A percentile compares a stretch with the other conserved stretches of the same genome.
Evolutionary conservation across 2,113 vertebrate species (phyloP).

Genomic region (Rhegmatorhina hoffmannsi): DNA sequence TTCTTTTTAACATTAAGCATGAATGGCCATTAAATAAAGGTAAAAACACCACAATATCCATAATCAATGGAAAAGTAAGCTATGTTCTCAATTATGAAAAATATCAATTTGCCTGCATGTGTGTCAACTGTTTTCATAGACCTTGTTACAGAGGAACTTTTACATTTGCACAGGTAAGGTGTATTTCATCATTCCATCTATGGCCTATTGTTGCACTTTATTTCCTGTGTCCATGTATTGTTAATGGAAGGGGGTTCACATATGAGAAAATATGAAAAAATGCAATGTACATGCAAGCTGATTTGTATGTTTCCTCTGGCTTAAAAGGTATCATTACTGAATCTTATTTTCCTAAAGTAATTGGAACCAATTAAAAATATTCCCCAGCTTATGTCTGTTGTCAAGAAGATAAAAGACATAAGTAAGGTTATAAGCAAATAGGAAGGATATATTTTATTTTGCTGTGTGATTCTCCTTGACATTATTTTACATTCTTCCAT

Average conservation of each 20-base stretch:
- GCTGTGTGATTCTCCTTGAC: not conserved
- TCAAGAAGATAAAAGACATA: not conserved
- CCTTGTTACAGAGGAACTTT: not conserved
- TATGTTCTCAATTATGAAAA: not conserved
- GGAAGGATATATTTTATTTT: not conserved
- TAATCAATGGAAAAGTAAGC: not conserved
- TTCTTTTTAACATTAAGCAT: not conserved
- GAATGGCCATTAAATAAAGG: not conserved
- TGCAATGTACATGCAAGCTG: not conserved
- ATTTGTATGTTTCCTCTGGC: not conserved
- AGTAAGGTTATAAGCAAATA: not conserved
- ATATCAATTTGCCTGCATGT: not conserved
- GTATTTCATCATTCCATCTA: not conserved
- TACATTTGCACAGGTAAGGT: not conserved
- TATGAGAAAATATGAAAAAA: not conserved
- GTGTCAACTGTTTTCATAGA: not conserved
- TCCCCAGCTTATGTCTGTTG: not conserved
- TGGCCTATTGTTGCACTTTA: not conserved
- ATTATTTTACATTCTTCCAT: not conserved
- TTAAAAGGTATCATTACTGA: not conserved
- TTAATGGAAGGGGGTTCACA: not conserved
- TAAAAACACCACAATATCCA: not conserved
- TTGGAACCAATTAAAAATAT: not conserved
- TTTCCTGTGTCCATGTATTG: not conserved
- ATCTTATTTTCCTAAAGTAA: not conserved